phyloP scores from a whole-genome alignment of 2,797 vertebrate genomes.

The Crocodylus rhombifer region DNA sequence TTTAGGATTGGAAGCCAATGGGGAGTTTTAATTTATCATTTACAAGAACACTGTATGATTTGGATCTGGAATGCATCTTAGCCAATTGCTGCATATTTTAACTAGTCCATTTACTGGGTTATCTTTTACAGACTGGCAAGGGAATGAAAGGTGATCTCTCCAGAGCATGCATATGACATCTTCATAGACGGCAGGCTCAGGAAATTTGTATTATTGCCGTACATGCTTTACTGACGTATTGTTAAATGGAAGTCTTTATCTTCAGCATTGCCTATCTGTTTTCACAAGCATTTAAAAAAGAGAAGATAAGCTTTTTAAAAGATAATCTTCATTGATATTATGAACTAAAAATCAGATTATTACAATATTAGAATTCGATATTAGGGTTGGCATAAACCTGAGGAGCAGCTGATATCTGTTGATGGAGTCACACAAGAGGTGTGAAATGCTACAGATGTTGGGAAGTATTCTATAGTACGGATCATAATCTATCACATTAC shows the following conservation, averaged over 20 bases:
- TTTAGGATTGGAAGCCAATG: slow-evolving; percentile 43
- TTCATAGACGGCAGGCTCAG: neutral
- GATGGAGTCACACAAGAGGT: too few relatives aligned
- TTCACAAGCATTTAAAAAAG: neutral
- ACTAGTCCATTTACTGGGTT: fast-evolving
- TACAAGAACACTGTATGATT: neutral
- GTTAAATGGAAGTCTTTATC: neutral
- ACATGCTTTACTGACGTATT: neutral
- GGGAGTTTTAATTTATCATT: slow-evolving; percentile 30
- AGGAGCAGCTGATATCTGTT: neutral
- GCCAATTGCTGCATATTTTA: neutral
- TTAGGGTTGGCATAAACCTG: neutral
- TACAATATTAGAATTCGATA: too few relatives aligned
- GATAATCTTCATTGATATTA: neutral
- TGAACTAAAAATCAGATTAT: neutral
- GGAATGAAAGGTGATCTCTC: neutral
- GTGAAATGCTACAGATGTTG: too few relatives aligned
- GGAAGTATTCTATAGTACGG: too few relatives aligned
- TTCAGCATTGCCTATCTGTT: neutral
- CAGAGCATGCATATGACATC: neutral
- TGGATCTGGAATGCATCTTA: neutral
- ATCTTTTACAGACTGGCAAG: neutral
- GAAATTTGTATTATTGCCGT: neutral
- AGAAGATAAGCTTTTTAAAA: neutral
- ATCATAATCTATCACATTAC: too few relatives aligned